These are phyloP conservation scores for Drosophila emarginata DNA, from an alignment of 2,888 invertebrate genomes.

Conservation along the genomic window DNA sequence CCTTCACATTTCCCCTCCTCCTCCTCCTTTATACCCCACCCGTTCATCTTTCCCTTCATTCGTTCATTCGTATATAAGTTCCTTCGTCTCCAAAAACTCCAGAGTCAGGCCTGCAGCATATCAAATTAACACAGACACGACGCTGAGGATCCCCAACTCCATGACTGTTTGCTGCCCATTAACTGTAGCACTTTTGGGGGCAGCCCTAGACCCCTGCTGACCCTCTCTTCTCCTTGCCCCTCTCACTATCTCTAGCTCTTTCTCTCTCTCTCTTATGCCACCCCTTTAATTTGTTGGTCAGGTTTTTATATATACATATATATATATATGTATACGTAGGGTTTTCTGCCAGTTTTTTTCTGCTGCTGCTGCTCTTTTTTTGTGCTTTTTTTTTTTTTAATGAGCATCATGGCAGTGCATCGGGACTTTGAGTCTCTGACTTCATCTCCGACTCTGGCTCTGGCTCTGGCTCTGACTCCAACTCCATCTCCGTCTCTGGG, in stretches of 20 bases:
- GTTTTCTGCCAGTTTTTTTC: slow-evolving; percentile 40
- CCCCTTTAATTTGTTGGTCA: slow-evolving; percentile 68
- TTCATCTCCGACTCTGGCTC: slow-evolving; percentile 24
- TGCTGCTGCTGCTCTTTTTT: too few species aligned
- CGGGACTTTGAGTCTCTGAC: slow-evolving; percentile 32
- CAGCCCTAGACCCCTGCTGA: slow-evolving; percentile 40
- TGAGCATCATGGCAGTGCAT: slow-evolving; percentile 58
- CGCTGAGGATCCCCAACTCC: slow-evolving; percentile 30
- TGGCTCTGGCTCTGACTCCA: not conserved
- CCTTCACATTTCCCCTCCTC: not conserved
- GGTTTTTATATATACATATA: slow-evolving; percentile 44
- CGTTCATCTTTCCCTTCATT: not conserved
- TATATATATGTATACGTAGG: not conserved
- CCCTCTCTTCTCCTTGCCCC: slow-evolving; percentile 25
- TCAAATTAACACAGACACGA: slow-evolving; percentile 73
- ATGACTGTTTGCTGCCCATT: slow-evolving; percentile 67
- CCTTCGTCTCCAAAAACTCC: not conserved
- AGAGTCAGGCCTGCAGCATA: slow-evolving; percentile 59
- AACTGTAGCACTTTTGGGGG: slow-evolving; percentile 74
- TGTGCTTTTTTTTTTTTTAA: slow-evolving; percentile 53
- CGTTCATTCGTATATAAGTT: slow-evolving; percentile 6
- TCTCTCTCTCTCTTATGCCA: slow-evolving; percentile 15
- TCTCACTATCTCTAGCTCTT: slow-evolving; percentile 9
- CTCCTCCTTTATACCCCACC: not conserved
- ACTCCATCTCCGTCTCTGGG: slow-evolving; percentile 26